Conservation (phyloP, 2,888 invertebrate species). For the Amiota minor region DNA sequence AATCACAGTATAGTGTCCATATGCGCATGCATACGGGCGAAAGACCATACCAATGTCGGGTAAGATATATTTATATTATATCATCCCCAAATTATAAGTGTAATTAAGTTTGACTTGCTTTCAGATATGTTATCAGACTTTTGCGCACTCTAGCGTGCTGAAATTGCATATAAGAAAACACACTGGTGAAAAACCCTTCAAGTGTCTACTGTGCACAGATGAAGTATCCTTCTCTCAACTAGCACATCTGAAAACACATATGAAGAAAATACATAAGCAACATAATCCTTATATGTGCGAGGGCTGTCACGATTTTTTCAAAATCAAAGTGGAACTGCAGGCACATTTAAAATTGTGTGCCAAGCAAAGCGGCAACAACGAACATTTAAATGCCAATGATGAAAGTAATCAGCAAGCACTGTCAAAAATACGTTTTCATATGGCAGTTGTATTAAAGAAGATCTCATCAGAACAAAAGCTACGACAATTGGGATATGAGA, state of each 20-base stretch:
- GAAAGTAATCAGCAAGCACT: conserved; percentile 75
- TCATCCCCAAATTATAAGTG: not conserved
- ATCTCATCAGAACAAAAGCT: conserved; percentile 87
- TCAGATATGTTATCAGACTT: conserved; percentile 74
- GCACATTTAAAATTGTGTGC: conserved; percentile 77
- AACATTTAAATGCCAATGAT: conserved; percentile 34
- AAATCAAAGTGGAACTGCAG: conserved; percentile 83
- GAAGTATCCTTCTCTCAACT: conserved; percentile 85
- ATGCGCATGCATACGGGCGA: conserved; percentile 89
- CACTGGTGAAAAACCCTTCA: conserved; percentile 90
- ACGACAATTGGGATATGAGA: conserved; percentile 84
- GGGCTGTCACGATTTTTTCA: conserved; percentile 83
- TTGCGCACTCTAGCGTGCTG: conserved; percentile 88
- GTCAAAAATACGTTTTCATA: conserved; percentile 83
- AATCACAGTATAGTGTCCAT: conserved; percentile 88
- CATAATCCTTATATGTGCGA: conserved; percentile 85
- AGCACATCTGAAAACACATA: conserved; percentile 90
- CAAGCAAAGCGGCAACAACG: conserved; percentile 43
- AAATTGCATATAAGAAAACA: conserved; percentile 88
- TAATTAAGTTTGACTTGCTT: not conserved
- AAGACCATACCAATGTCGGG: conserved; percentile 86
- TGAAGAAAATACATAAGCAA: conserved; percentile 87
- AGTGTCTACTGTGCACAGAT: conserved; percentile 79
- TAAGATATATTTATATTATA: conserved; percentile 64
- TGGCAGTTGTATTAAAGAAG: conserved; percentile 86